A percentile compares a stretch with the other conserved stretches of the same genome.
phyloP scores from a whole-genome alignment of 2,888 invertebrate genomes.

The Falcaria lacertinaria region DNA sequence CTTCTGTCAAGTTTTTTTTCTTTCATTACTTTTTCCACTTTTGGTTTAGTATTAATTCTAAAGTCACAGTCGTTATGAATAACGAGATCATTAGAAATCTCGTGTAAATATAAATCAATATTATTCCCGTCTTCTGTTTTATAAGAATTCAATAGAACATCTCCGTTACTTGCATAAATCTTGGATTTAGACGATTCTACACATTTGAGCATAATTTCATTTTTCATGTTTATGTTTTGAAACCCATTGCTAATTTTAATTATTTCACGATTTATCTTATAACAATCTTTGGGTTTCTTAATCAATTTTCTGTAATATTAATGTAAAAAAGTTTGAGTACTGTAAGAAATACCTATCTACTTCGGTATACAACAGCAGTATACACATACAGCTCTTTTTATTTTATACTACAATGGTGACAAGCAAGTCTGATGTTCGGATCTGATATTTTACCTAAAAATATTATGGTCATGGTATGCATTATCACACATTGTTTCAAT shows the following conservation, averaged over 20 bases:
- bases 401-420: no score
- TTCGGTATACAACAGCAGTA: no score
- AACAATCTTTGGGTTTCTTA: constrained; percentile 37
- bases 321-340: not conserved
- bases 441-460: no score
- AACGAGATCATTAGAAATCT: constrained; percentile 37
- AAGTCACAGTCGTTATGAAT: constrained; percentile 45
- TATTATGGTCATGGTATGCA: no score
- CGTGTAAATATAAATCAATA: constrained; percentile 29
- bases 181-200: constrained; percentile 25
- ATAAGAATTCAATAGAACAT: constrained; percentile 26
- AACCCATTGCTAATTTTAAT: constrained; percentile 49
- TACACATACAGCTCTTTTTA: no score
- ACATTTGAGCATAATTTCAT: constrained; percentile 43
- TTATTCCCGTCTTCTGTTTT: constrained; percentile 27
- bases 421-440: no score
- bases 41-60: constrained; percentile 38
- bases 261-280: constrained; percentile 48
- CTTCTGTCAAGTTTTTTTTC: constrained; percentile 14
- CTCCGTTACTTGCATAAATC: constrained; percentile 16
- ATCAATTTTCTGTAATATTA: constrained; percentile 36
- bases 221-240: constrained; percentile 48
- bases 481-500: no score
- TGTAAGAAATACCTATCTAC: no score
- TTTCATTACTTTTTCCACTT: constrained; percentile 15